These are phyloP conservation scores for Myotis daubentonii DNA, from an alignment of 2,797 vertebrate species.

Conservation along the genomic window DNA sequence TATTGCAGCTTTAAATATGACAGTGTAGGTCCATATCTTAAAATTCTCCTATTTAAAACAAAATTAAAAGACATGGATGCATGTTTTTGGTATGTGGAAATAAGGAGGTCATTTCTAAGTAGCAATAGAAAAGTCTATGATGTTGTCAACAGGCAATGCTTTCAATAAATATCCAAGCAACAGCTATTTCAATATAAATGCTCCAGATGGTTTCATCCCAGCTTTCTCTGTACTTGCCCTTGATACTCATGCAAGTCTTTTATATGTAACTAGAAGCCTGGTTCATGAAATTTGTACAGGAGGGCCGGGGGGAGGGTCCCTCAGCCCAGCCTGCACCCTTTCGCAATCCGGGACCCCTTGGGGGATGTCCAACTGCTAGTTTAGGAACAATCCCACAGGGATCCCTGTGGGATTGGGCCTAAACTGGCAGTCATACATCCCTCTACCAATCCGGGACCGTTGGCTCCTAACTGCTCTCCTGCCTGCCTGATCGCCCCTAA, in stretches of 20 bases:
- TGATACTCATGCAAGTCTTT: background rate
- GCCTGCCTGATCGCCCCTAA: no score
- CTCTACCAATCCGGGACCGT: no score
- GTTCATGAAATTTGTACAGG: no score
- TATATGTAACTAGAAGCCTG: background rate
- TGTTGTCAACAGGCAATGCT: background rate
- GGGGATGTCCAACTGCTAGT: no score
- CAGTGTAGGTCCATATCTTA: background rate
- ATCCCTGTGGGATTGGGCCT: no score
- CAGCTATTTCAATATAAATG: constrained; percentile 51
- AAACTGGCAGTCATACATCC: no score
- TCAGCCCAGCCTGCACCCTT: no score
- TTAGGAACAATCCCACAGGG: no score
- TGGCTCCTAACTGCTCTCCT: no score
- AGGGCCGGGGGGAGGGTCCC: no score
- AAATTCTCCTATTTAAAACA: background rate
- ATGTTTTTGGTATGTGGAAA: background rate
- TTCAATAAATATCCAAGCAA: constrained; percentile 40
- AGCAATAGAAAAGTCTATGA: background rate
- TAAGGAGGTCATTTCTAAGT: constrained; percentile 22
- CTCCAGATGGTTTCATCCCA: constrained; percentile 47
- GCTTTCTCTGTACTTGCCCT: background rate
- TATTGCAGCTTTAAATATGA: background rate
- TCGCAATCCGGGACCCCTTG: no score
- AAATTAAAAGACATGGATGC: background rate